Conservation (phyloP, 2,797 vertebrate genomes). For the Notoglanidium macrostoma region DNA sequence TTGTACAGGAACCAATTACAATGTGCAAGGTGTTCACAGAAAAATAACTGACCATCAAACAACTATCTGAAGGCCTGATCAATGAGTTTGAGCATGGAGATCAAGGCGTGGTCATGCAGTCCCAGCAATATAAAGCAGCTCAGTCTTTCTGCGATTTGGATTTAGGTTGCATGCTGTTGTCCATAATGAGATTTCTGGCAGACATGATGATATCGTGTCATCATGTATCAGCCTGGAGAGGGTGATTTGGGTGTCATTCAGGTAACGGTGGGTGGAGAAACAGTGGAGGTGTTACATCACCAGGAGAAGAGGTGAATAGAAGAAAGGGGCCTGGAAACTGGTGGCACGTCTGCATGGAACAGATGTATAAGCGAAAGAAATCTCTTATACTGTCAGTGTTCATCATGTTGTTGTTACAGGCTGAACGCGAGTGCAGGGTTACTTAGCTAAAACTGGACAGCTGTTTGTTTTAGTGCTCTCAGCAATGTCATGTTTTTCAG, state of each 20-base stretch:
- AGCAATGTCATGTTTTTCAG: not conserved
- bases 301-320: not conserved
- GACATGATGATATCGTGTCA: constrained; percentile 1
- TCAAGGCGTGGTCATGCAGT: not conserved
- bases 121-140: not conserved
- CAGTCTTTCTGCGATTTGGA: not conserved
- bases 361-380: not conserved
- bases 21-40: not conserved
- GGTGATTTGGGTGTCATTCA: not conserved
- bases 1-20: too few species aligned
- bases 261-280: not conserved
- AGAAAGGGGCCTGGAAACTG: not conserved
- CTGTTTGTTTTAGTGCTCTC: not conserved
- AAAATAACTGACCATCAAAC: not conserved
- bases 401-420: not conserved
- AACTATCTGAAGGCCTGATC: not conserved
- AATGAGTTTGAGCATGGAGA: not conserved
- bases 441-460: not conserved
- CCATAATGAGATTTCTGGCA: not conserved
- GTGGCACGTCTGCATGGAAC: not conserved
- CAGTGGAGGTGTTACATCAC: not conserved
- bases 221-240: not conserved
- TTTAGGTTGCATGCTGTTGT: not conserved
- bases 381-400: not conserved
- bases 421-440: not conserved